Evolutionary conservation across 2,888 invertebrate species (phyloP).

Genomic region (Agapostemon virescens): DNA sequence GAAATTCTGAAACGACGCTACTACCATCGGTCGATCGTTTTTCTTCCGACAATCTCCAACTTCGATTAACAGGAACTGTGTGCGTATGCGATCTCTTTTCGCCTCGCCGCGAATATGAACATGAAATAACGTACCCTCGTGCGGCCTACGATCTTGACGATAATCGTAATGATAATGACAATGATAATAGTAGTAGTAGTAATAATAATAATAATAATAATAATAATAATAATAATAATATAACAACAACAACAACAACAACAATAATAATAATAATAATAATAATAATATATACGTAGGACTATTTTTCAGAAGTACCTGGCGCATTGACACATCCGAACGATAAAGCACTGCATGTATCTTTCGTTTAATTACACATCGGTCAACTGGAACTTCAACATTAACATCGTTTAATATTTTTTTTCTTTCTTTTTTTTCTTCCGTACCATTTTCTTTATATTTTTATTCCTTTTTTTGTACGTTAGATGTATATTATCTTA

Average conservation of each 20-base stretch:
- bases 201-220: constrained; percentile 27
- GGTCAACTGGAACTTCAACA: constrained; percentile 70
- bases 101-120: constrained; percentile 31
- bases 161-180: constrained; percentile 28
- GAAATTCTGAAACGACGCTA: constrained; percentile 55
- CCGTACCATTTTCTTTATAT: not conserved
- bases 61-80: constrained; percentile 52
- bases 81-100: constrained; percentile 12
- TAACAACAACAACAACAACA: constrained; percentile 37
- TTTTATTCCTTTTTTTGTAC: constrained; percentile 36
- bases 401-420: constrained; percentile 68
- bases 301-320: constrained; percentile 57
- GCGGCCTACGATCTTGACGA: constrained; percentile 14
- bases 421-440: constrained; percentile 27
- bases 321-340: constrained; percentile 60
- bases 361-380: constrained; percentile 52
- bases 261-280: constrained; percentile 23
- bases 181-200: constrained; percentile 25
- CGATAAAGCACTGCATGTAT: constrained; percentile 54
- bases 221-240: constrained; percentile 30
- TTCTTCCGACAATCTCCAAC: constrained; percentile 15
- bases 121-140: constrained; percentile 42
- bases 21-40: constrained; percentile 24
- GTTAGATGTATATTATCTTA: constrained; percentile 77
- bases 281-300: constrained; percentile 28